Evolutionary conservation across 53 echinoderm and acorn worm species (phyloP).

Genomic region (Zoroaster sp.): DNA sequence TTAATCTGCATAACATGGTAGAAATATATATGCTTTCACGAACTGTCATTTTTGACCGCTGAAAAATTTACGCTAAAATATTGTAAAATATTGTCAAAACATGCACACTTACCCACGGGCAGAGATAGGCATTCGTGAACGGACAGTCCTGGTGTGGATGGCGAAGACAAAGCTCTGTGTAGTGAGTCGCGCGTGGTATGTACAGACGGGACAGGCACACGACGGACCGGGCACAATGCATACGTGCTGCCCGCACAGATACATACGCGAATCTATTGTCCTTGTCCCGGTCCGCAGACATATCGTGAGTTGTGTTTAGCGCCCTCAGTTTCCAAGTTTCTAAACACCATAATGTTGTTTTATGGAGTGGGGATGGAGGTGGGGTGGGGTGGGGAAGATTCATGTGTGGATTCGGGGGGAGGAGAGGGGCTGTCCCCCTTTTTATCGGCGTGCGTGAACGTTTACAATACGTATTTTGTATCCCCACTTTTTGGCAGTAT

Average conservation of each 20-base stretch:
- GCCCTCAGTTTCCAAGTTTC: neutral
- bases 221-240: too few relatives aligned
- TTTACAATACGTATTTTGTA: too few relatives aligned
- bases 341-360: too few relatives aligned
- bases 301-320: neutral
- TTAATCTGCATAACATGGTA: neutral
- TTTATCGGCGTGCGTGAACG: too few relatives aligned
- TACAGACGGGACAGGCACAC: neutral
- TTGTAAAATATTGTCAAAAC: neutral
- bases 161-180: conserved; percentile 11
- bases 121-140: neutral
- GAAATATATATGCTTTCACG: neutral
- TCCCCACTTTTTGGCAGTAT: too few relatives aligned
- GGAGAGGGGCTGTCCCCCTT: too few relatives aligned
- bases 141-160: neutral
- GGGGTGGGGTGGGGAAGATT: too few relatives aligned
- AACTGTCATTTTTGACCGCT: neutral
- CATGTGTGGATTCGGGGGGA: too few relatives aligned
- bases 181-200: neutral
- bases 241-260: neutral
- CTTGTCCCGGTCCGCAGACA: neutral
- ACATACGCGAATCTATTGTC: too few relatives aligned
- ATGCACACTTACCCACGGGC: conserved; percentile 23
- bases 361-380: too few relatives aligned
- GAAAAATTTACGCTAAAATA: neutral